Evolutionary conservation across 2,888 invertebrate genomes (phyloP).

Genomic region (Lasioglossum vierecki): DNA sequence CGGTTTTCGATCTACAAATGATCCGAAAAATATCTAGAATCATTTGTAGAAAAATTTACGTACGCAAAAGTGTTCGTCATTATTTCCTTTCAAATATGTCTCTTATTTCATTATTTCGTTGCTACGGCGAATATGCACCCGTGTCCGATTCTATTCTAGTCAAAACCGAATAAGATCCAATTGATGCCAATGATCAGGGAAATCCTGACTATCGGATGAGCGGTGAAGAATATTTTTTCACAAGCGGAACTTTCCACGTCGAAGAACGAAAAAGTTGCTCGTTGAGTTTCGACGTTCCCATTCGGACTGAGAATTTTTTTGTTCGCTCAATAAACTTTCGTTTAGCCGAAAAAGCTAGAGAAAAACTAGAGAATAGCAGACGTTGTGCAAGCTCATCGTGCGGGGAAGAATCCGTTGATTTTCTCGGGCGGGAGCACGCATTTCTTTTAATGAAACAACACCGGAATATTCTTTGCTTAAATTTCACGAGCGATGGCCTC

Average conservation of each 20-base stretch:
- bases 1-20: not conserved
- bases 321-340: not conserved
- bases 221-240: not conserved
- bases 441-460: slow-evolving; percentile 26
- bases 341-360: not conserved
- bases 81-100: too few species aligned
- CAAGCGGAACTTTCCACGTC: not conserved
- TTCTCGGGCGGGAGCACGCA: not conserved
- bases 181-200: not conserved
- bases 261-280: not conserved
- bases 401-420: not conserved
- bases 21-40: not conserved
- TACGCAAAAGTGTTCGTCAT: not conserved
- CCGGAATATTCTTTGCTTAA: slow-evolving; percentile 36
- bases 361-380: not conserved
- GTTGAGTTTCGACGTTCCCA: not conserved
- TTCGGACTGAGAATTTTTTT: not conserved
- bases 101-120: not conserved
- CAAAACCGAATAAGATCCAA: not conserved
- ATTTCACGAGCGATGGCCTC: slow-evolving; percentile 44
- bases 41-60: not conserved
- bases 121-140: fast-evolving
- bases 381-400: not conserved
- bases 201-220: not conserved
- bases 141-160: not conserved